phyloP scores from a whole-genome alignment of 2,113 vertebrate genomes.

The Datnioides undecimradiatus region DNA sequence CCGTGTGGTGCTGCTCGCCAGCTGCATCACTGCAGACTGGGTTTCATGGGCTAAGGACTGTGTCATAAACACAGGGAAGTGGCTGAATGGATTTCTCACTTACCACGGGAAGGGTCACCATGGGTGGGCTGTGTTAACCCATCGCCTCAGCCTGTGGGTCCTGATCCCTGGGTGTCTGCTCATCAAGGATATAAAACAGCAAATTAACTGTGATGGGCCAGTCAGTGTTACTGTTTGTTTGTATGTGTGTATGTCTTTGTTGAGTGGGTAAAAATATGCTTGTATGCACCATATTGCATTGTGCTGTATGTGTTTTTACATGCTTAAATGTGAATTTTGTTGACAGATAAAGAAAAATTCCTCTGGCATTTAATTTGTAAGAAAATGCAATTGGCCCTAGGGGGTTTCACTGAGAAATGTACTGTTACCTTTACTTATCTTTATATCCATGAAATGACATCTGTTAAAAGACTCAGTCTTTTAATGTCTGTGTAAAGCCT shows the following conservation, averaged over 20 bases:
- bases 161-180: slow-evolving; percentile 18
- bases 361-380: background rate
- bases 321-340: background rate
- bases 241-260: slow-evolving; percentile 14
- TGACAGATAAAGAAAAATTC: background rate
- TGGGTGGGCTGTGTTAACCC: slow-evolving; percentile 46
- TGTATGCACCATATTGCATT: background rate
- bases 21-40: slow-evolving; percentile 23
- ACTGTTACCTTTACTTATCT: background rate
- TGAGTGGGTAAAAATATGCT: background rate
- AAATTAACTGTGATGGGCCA: background rate
- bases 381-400: background rate
- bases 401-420: background rate
- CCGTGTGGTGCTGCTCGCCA: slow-evolving; percentile 21
- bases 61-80: slow-evolving; percentile 60
- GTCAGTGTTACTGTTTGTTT: slow-evolving; percentile 4
- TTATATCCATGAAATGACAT: background rate
- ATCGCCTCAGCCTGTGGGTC: background rate
- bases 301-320: background rate
- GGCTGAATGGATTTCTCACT: slow-evolving; percentile 53
- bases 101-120: slow-evolving; percentile 12
- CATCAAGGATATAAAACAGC: background rate
- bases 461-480: background rate
- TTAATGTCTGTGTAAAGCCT: background rate
- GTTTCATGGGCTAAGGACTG: slow-evolving; percentile 47